Evolutionary conservation across 2,888 invertebrate species (phyloP), one percentile per base, ranked within the genome.

Genomic region (Parochlus steinenii): DNA sequence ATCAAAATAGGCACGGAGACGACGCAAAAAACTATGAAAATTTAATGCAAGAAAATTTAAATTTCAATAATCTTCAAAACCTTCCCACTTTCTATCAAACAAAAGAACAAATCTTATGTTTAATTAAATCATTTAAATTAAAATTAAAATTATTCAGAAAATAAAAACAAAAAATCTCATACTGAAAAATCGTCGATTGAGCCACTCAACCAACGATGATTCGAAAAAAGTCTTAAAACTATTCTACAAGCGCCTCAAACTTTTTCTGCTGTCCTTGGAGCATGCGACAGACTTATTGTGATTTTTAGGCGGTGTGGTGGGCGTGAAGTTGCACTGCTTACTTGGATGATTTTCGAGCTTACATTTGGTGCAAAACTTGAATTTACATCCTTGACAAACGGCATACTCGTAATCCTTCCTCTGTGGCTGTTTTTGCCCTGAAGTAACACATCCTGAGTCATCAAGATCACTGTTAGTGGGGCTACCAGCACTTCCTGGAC

Each of bases 331-430:
- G 18, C 36, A 36, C 11, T 16, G 10, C 10, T 14, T 17, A 7
- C 25, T 6, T n/a, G 30, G 36, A 36, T 36, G 36, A 36, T 22
- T 30, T 24, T 14, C 23, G 16, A 20, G 22, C 6, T 36, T 36
- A n/a, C 36, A 36, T 15, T 22, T 36, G 3, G 18, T 10, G 17
- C 36, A 36, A 22, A 36, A 36, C 19, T 36, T 36, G 23, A 24
- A 36, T 11, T 16, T 14, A 18, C 36, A 36, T 2, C 23, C 29
- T 12, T 15, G 23, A 23, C 36, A 36, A 10, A 11, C 24, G 2
- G 14, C 36, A 36, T 24, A 36, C 10, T 36, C 29, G 15, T 36
- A 30, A 16, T 17, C 7, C 8, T 36, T n/a, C n/a, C n/a, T n/a
- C n/a, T n/a, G n/a, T n/a, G n/a, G n/a, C n/a, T n/a, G n/a, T n/a